These are phyloP conservation scores for Pangasianodon hypophthalmus DNA, from an alignment of 2,113 vertebrate species.

Conservation along the genomic window DNA sequence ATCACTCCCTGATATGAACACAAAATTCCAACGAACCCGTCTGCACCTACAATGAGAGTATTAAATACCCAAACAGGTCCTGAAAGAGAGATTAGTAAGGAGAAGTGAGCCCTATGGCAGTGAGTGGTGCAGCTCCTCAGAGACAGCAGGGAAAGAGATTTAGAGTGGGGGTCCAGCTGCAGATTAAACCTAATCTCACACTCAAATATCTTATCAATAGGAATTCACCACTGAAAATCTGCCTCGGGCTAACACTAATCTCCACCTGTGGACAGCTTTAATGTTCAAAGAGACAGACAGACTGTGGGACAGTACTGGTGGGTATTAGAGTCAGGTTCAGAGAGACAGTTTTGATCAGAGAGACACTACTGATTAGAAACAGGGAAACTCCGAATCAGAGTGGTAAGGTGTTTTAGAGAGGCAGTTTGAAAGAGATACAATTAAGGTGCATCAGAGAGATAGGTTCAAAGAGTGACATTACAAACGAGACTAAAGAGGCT, in stretches of 20 bases:
- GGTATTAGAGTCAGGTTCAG: background rate
- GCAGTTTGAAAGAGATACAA: background rate
- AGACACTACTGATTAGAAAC: conserved; percentile 11
- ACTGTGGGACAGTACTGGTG: background rate
- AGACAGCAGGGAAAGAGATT: background rate
- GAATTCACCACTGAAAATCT: background rate
- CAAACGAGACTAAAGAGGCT: background rate
- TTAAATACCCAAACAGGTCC: background rate
- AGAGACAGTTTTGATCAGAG: background rate
- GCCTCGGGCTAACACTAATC: background rate
- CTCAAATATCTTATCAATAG: background rate
- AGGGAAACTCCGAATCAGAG: background rate
- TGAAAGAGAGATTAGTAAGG: conserved; percentile 19
- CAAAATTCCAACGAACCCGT: background rate
- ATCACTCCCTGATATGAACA: background rate
- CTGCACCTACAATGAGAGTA: background rate
- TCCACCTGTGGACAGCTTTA: conserved; percentile 14
- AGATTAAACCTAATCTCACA: conserved; percentile 23
- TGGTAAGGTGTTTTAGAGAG: background rate
- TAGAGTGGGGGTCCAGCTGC: background rate
- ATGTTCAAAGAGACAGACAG: background rate
- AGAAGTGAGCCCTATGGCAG: background rate
- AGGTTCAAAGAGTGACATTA: background rate
- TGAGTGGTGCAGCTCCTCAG: background rate
- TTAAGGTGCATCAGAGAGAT: background rate